Evolutionary conservation across 2,797 vertebrate genomes (phyloP).

Genomic region (Glyptemys insculpta): DNA sequence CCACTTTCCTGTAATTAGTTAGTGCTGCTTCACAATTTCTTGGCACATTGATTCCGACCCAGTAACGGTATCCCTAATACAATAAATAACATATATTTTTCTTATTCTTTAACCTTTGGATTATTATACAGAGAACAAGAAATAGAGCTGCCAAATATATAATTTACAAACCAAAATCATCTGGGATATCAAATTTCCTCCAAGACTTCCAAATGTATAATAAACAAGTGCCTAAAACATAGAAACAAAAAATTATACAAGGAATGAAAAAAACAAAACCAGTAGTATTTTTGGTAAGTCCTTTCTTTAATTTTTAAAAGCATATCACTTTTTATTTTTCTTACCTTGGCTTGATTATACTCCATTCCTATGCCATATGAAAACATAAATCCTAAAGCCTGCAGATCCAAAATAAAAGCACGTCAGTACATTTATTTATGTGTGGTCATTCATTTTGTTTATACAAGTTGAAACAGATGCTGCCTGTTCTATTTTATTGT

Average conservation of each 20-base stretch:
- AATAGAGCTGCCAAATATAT: constrained; percentile 2
- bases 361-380: constrained; percentile 79
- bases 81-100: background rate
- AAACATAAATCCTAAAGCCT: constrained; percentile 79
- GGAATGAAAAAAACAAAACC: background rate
- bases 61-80: constrained; percentile 77
- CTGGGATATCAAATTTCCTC: constrained; percentile 76
- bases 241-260: background rate
- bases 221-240: constrained; percentile 72
- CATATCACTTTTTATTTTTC: background rate
- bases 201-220: constrained; percentile 78
- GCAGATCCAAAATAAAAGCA: constrained; percentile 32
- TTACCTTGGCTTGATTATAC: constrained; percentile 79
- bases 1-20: constrained; percentile 75
- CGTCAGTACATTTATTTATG: constrained; percentile 17
- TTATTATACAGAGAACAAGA: background rate
- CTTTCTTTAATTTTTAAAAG: background rate
- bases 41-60: constrained; percentile 77
- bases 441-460: constrained; percentile 7
- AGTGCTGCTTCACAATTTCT: constrained; percentile 76
- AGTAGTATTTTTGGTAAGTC: background rate
- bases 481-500: background rate
- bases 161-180: constrained; percentile 78
- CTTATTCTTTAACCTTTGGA: constrained; percentile 22
- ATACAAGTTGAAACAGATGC: background rate